Conservation (phyloP, 2,888 invertebrate species). For the Hemaris fuciformis region DNA sequence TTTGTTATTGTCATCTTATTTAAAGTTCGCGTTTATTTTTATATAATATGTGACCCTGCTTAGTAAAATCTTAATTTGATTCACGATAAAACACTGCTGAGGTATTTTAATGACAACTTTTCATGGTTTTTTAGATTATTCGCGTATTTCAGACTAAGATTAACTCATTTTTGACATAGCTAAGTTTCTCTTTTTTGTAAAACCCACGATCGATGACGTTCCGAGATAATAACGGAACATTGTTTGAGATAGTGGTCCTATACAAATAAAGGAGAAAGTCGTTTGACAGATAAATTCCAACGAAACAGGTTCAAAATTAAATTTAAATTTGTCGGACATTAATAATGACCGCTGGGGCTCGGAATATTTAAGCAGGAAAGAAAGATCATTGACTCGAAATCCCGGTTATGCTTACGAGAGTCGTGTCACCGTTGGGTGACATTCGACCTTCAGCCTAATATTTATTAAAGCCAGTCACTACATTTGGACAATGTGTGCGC, state of each 20-base stretch:
- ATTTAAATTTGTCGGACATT: slow-evolving; percentile 26
- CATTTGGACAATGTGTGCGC: not conserved
- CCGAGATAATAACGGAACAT: slow-evolving; percentile 11
- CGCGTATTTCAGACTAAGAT: not conserved
- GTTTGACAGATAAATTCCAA: slow-evolving; percentile 20
- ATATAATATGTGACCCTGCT: not conserved
- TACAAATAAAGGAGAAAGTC: slow-evolving; percentile 32
- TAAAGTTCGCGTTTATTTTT: not conserved
- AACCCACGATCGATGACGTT: not conserved
- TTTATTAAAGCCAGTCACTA: not conserved
- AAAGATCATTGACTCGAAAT: slow-evolving; percentile 45
- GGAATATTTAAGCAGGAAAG: slow-evolving; percentile 36
- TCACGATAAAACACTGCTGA: not conserved
- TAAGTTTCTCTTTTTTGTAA: not conserved
- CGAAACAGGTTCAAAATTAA: slow-evolving; percentile 33
- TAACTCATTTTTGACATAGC: not conserved
- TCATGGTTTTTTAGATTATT: not conserved
- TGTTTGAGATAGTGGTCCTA: slow-evolving; percentile 14
- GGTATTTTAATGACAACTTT: not conserved
- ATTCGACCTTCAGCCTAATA: slow-evolving; percentile 2
- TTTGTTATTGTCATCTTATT: not conserved
- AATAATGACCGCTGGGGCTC: slow-evolving; percentile 18
- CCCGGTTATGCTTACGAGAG: slow-evolving; percentile 20
- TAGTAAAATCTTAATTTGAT: not conserved
- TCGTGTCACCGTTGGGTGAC: slow-evolving; percentile 16